phyloP scores from a whole-genome alignment of 2,888 invertebrate species.

The Sarcophaga caerulescens region DNA sequence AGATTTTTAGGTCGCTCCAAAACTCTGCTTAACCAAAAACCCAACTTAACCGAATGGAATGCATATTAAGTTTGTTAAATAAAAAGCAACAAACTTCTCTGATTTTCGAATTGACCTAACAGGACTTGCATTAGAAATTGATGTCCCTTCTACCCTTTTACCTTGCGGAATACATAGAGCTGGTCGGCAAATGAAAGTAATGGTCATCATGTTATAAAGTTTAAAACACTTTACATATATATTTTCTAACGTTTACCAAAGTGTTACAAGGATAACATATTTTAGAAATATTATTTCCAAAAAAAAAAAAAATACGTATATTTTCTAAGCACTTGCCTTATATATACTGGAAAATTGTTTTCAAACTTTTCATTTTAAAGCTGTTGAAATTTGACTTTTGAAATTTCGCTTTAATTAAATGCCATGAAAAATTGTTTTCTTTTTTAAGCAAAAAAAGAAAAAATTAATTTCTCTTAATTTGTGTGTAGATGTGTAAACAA shows the following conservation, averaged over 20 bases:
- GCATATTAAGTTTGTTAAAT: slow-evolving; percentile 31
- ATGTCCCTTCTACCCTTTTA: background rate
- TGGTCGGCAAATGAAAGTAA: slow-evolving; percentile 41
- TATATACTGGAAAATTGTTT: background rate
- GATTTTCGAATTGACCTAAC: background rate
- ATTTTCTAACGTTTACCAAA: slow-evolving; percentile 1
- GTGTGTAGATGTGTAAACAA: slow-evolving; percentile 11
- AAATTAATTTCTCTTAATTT: background rate
- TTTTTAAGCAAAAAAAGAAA: background rate
- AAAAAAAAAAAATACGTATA: too few species aligned
- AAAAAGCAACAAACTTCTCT: background rate
- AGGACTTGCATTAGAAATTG: slow-evolving; percentile 38
- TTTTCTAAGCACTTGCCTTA: background rate
- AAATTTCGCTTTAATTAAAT: background rate
- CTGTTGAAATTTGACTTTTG: slow-evolving; percentile 18
- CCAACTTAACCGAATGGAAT: slow-evolving; percentile 12
- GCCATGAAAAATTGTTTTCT: background rate
- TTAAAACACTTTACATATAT: slow-evolving; percentile 28
- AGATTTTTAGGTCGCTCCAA: slow-evolving; percentile 15
- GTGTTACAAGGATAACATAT: slow-evolving; percentile 42
- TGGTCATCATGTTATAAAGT: slow-evolving; percentile 41
- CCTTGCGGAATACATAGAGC: background rate
- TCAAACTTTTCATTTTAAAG: background rate
- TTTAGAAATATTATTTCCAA: background rate
- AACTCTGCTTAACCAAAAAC: background rate